phyloP scores from a whole-genome alignment of 2,888 invertebrate genomes.

The Rhamphomyia laevipes region DNA sequence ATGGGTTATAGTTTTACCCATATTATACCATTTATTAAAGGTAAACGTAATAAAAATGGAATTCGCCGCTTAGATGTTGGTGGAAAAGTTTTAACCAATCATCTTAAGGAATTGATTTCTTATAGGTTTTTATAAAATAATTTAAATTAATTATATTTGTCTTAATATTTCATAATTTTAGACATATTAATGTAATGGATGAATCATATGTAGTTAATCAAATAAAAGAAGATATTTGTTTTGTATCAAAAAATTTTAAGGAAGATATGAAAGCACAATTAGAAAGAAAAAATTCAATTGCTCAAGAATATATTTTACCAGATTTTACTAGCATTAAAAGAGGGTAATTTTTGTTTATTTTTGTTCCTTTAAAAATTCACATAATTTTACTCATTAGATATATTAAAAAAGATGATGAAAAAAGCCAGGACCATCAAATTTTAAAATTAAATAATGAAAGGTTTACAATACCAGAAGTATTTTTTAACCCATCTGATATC shows the following conservation, averaged over 20 bases:
- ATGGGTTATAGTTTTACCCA: conserved; percentile 94
- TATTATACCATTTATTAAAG: conserved; percentile 79
- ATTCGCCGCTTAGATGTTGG: conserved; percentile 85
- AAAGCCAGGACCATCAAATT: conserved; percentile 54
- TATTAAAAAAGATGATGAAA: conserved; percentile 34
- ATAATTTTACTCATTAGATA: conserved; percentile 26
- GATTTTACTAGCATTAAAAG: conserved; percentile 85
- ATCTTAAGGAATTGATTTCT: conserved; percentile 93
- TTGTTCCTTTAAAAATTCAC: not conserved
- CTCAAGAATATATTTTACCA: conserved; percentile 87
- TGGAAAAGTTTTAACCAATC: conserved; percentile 94
- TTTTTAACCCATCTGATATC: conserved; percentile 91
- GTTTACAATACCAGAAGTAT: conserved; percentile 86
- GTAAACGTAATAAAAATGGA: conserved; percentile 55
- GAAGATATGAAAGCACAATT: conserved; percentile 63
- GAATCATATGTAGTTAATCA: conserved; percentile 98
- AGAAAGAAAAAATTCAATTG: conserved; percentile 53
- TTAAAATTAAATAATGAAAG: conserved; percentile 85
- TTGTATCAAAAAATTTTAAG: conserved; percentile 74
- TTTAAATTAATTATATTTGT: not conserved
- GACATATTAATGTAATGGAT: conserved; percentile 95
- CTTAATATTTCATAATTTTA: conserved; percentile 15
- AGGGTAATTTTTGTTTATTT: conserved; percentile 44
- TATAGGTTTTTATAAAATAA: conserved; percentile 49
- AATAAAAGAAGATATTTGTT: conserved; percentile 95